Evolutionary conservation across 2,888 invertebrate genomes (phyloP).

Genomic region (Ophion ventricosus): DNA sequence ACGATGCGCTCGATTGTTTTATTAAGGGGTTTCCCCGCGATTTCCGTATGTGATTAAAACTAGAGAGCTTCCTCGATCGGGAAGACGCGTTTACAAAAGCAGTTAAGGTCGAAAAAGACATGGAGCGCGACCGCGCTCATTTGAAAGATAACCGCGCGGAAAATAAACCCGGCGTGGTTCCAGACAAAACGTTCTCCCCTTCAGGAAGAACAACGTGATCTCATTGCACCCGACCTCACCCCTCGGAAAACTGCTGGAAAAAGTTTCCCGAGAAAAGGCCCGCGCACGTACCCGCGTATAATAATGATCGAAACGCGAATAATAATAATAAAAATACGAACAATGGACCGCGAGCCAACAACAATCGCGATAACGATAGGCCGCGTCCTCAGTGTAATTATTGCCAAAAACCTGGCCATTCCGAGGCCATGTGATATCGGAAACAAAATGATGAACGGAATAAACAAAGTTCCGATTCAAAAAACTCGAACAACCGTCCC

Average conservation of each 20-base stretch:
- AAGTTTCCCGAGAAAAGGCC: constrained; percentile 10
- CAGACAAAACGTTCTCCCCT: no score
- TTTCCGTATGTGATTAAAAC: constrained; percentile 3
- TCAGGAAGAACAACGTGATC: no score
- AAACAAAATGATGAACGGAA: neutral
- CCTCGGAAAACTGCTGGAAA: constrained; percentile 8
- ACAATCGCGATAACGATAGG: neutral
- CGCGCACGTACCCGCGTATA: neutral
- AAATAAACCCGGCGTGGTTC: no score
- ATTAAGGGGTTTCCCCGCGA: constrained; percentile 8
- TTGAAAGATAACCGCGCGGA: no score
- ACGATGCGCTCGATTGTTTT: constrained; percentile 1
- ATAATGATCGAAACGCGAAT: neutral
- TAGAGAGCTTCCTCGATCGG: neutral
- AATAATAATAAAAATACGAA: no score
- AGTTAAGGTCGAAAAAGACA: constrained; percentile 10
- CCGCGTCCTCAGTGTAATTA: neutral
- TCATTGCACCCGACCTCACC: constrained; percentile 1
- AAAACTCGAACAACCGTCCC: neutral
- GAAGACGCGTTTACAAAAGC: neutral
- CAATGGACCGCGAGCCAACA: no score
- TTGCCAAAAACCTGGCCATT: neutral
- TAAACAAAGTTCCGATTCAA: constrained; percentile 21
- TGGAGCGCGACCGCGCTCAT: neutral
- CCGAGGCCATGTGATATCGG: neutral